Evolutionary conservation across 2,797 vertebrate species (phyloP), one percentile per base, ranked within the genome.

Genomic region (Neostethus bicornis): DNA sequence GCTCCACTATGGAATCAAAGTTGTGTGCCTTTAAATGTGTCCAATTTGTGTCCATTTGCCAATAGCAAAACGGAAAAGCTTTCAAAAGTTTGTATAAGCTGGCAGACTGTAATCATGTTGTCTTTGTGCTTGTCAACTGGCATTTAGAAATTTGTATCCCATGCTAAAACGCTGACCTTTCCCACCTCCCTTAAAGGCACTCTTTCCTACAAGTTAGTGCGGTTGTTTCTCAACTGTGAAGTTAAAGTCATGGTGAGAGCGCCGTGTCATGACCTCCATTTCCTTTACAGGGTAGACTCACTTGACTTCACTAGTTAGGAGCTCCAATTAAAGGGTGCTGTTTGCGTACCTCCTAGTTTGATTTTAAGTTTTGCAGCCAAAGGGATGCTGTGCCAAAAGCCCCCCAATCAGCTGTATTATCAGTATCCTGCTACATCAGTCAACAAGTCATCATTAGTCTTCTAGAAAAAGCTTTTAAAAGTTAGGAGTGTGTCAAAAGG

Each of bases 221-320:
- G 85, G 75, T 81, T 68, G 82, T 89, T 89, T 85, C 76, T 90
- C 81, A 87, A 81, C 80, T 80, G 74, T 79, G 75, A 84, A 86
- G 82, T 85, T 68, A 79, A 83, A 89, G 78, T 87, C 77, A 66
- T 80, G 74, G 84, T 83, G 77, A 38, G 58, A 69, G 75, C 79
- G 78, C 75, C 25, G 37, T 81, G 89, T 83, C 79, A 17, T 87
- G 88, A 89, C 91, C 90, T 90, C 89, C 87, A 85, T 90, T 90
- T 89, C 80, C 85, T 89, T 85, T 60, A 73, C 61, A 58, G 62
- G 75, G 82, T 87, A 84, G 84, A 73, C 80, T 83, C 62, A 79
- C 80, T 87, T 74, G 80, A 82, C 82, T 88, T 85, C 76, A 83
- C 69, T 44, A 76, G 80, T 85, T 87, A 85, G 87, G 82, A 85